phyloP scores from a whole-genome alignment of 2,888 invertebrate species.

The Chrysodeixis includens region DNA sequence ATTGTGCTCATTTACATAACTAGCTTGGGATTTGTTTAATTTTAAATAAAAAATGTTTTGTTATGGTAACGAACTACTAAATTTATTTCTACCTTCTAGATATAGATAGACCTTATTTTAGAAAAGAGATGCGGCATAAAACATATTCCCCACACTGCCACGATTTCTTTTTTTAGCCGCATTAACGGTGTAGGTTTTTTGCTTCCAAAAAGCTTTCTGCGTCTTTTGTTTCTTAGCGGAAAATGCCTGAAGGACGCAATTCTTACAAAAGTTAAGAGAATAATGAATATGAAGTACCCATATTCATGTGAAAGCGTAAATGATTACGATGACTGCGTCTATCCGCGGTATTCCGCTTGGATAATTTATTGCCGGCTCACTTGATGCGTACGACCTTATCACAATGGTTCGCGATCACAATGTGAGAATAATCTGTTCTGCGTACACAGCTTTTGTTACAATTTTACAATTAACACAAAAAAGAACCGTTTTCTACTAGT shows the following conservation, averaged over 20 bases:
- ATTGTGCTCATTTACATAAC: constrained; percentile 36
- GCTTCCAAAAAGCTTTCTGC: neutral
- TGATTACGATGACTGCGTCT: constrained; percentile 54
- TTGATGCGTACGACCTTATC: constrained; percentile 48
- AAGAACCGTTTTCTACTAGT: constrained; percentile 26
- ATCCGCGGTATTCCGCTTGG: constrained; percentile 43
- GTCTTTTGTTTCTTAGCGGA: neutral
- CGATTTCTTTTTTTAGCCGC: no score
- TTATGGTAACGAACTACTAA: neutral
- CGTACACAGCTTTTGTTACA: constrained; percentile 42
- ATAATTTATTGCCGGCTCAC: constrained; percentile 55
- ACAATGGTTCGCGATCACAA: constrained; percentile 44
- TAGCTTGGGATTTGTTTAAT: constrained; percentile 9
- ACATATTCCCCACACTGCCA: no score
- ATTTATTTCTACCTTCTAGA: neutral
- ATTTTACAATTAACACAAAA: constrained; percentile 35
- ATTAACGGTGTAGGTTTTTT: no score
- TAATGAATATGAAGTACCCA: neutral
- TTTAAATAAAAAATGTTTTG: neutral
- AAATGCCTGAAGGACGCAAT: neutral
- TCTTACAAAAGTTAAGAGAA: neutral
- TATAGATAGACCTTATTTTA: neutral
- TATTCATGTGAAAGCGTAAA: constrained; percentile 43
- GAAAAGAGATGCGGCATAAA: no score
- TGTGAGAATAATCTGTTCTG: constrained; percentile 43